phyloP scores from a whole-genome alignment of 2,797 vertebrate genomes.

The Gymnodraco acuticeps region DNA sequence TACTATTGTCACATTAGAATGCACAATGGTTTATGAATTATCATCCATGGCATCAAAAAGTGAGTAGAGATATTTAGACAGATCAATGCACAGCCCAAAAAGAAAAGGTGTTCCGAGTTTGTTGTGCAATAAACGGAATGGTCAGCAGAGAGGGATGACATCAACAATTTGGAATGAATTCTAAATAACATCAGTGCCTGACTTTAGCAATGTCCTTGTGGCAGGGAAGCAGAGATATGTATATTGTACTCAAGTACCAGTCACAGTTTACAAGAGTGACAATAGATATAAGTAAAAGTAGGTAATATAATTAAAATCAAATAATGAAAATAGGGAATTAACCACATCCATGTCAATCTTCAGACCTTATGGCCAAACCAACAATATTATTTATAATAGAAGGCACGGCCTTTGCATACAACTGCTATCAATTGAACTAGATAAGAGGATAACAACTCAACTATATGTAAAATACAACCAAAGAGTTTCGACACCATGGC shows the following conservation, averaged over 20 bases:
- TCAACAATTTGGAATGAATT: slow-evolving; percentile 6
- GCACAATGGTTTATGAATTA: slow-evolving; percentile 16
- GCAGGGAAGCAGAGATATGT: background rate
- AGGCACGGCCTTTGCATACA: background rate
- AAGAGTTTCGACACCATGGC: background rate
- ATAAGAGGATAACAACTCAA: background rate
- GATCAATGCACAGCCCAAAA: slow-evolving; percentile 1
- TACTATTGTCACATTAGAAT: background rate
- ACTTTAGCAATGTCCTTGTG: background rate
- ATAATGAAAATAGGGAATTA: background rate
- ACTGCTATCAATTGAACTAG: background rate
- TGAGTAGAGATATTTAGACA: background rate
- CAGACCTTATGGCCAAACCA: background rate
- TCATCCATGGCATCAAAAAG: slow-evolving; percentile 13
- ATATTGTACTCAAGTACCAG: background rate
- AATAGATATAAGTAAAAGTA: background rate
- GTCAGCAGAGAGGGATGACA: background rate
- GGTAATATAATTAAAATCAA: background rate
- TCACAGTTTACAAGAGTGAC: background rate
- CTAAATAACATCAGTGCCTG: background rate
- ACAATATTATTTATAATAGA: background rate
- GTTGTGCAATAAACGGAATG: background rate
- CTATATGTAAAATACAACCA: background rate
- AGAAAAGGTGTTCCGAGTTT: background rate
- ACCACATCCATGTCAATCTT: background rate